Evolutionary conservation across 2,888 invertebrate species (phyloP), one percentile per base, ranked within the genome.

Genomic region (Galerucella pusilla): DNA sequence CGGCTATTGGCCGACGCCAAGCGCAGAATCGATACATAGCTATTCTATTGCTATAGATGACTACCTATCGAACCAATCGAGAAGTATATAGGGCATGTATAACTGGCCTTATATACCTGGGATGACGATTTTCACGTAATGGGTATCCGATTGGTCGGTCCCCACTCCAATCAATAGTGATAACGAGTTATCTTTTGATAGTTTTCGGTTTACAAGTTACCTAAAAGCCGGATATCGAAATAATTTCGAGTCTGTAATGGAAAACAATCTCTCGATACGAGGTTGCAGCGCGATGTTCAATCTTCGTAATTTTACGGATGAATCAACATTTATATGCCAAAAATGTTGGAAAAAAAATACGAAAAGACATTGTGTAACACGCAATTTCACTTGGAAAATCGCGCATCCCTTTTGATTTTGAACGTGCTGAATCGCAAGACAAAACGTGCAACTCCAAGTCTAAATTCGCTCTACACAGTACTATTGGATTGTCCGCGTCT

Each of bases 1-100:
- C 75, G 61, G 76, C 81, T 90, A 91, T 91, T 90, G 91, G 91
- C 89, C 90, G 88, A 52, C 66, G 84, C 83, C 86, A 81, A 79
- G 90, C 90, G 90, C 90, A 90, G 88, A 90, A 90, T 90, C 90
- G 90, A 90, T 90, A 90, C 90, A 87, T 87, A 85, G 87, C 85
- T 84, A 86, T 86, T 87, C 85, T 86, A 87, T 88, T 88, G 88
- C 88, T 88, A 88, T 88, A 88, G 88, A 88, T 88, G 88, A 86
- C 86, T 87, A 87, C 87, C 87, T 88, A 88, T 87, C 86, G 87
- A 86, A 87, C 88, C 87, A 87, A 87, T 87, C 87, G 84, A 82
- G 81, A 75, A 75, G 81, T 81, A 81, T 81, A 81, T 81, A 80
- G 78, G 77, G 75, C 79, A 80, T 73, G 70, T 64, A 77, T 79